Conservation (phyloP, 2,797 vertebrate genomes). For the Gobio occitaniae region DNA sequence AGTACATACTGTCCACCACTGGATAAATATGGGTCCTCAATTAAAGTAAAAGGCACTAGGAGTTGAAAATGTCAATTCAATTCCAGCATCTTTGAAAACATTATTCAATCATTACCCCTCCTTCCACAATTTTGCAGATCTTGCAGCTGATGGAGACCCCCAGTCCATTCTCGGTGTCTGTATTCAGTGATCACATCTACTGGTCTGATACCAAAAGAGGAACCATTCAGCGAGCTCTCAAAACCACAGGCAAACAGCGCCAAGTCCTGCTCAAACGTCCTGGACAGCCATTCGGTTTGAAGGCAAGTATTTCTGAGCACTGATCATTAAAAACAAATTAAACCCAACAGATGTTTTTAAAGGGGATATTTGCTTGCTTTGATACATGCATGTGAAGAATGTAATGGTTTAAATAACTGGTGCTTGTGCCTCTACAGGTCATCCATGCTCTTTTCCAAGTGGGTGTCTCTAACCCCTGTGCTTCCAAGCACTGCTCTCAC, state of each 20-base stretch:
- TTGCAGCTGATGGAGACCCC: conserved; percentile 82
- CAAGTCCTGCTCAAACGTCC: conserved; percentile 82
- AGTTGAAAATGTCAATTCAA: neutral
- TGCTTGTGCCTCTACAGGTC: conserved; percentile 73
- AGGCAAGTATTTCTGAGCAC: conserved; percentile 71
- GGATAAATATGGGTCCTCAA: neutral
- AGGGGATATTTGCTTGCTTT: neutral
- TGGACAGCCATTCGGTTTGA: conserved; percentile 84
- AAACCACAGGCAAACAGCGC: conserved; percentile 83
- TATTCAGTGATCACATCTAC: conserved; percentile 87
- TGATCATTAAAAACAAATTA: neutral
- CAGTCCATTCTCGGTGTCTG: conserved; percentile 84
- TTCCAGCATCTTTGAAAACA: neutral
- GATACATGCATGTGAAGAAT: neutral
- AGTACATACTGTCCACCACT: neutral
- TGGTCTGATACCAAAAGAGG: conserved; percentile 87
- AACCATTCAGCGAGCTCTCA: conserved; percentile 81
- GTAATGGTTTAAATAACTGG: neutral
- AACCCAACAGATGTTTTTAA: neutral
- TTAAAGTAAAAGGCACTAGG: neutral
- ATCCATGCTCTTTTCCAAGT: conserved; percentile 84
- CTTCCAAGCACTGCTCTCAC: conserved; percentile 82
- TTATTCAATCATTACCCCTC: neutral
- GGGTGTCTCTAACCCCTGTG: conserved; percentile 74
- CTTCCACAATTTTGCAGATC: conserved; percentile 72